Evolutionary conservation across 2,113 vertebrate genomes (phyloP).

Genomic region (Scortum barcoo): DNA sequence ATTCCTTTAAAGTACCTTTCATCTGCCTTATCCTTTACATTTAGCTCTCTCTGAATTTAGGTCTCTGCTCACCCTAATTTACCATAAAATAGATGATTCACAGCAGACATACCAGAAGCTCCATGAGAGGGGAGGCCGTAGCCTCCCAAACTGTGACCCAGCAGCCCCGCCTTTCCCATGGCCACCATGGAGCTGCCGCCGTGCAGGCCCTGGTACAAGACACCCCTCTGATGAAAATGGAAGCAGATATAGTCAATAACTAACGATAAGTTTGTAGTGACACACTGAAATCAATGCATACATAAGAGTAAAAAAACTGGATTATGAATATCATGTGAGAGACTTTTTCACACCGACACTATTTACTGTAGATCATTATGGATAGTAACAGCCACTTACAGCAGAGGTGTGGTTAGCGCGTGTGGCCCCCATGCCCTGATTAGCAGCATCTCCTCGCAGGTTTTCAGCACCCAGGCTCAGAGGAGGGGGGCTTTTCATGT

Average conservation of each 20-base stretch:
- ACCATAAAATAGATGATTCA: not conserved
- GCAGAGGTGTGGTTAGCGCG: constrained; percentile 75
- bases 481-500: constrained; percentile 87
- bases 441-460: constrained; percentile 79
- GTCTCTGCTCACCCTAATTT: not conserved
- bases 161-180: constrained; percentile 81
- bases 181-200: constrained; percentile 82
- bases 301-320: constrained; percentile 6
- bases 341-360: not conserved
- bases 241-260: constrained; percentile 20
- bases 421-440: constrained; percentile 61
- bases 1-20: too few relatives aligned
- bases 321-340: not conserved
- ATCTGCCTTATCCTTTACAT: not conserved
- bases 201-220: constrained; percentile 88
- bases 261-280: not conserved
- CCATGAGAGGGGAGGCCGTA: constrained; percentile 84
- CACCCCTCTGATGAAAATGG: constrained; percentile 80
- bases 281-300: not conserved
- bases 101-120: constrained; percentile 82
- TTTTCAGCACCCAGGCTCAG: constrained; percentile 85
- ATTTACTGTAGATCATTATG: not conserved
- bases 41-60: not conserved
- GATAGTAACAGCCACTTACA: constrained; percentile 79
- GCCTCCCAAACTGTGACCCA: constrained; percentile 80